phyloP scores from a whole-genome alignment of 2,797 vertebrate genomes.

The Anabacerthia variegaticeps region DNA sequence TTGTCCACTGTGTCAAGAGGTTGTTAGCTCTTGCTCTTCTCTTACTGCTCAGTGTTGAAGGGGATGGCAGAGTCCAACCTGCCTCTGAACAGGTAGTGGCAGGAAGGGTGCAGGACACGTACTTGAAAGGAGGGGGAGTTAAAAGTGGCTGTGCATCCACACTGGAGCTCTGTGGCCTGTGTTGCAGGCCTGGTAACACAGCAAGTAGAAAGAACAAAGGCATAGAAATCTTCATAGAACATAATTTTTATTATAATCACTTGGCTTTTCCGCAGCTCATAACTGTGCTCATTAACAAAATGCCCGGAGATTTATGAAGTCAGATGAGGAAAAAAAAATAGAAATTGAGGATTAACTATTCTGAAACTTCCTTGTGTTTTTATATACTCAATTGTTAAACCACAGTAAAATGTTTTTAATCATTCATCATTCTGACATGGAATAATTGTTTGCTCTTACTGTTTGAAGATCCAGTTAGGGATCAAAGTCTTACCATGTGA shows the following conservation, averaged over 20 bases:
- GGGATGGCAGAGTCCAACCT: neutral
- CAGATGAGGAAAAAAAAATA: neutral
- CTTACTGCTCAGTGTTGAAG: neutral
- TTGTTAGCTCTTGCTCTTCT: neutral
- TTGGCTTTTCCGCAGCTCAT: conserved; percentile 52
- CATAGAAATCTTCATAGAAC: neutral
- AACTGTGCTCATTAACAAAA: conserved; percentile 52
- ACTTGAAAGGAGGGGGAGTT: neutral
- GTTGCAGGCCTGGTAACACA: neutral
- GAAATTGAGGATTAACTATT: conserved; percentile 61
- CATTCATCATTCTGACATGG: conserved; percentile 39
- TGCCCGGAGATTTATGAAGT: conserved; percentile 67
- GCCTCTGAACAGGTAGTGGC: neutral
- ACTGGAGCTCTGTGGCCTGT: neutral
- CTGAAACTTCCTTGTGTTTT: conserved; percentile 39
- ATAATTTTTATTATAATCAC: conserved; percentile 47
- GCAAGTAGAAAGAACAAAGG: neutral
- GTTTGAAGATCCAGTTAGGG: neutral
- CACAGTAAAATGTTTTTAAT: conserved; percentile 65
- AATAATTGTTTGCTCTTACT: conserved; percentile 29
- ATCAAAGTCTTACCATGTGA: conserved; percentile 4
- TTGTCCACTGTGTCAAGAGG: neutral
- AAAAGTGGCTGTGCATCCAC: neutral
- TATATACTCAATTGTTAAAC: conserved; percentile 36
- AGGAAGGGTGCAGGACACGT: neutral